Base-by-base conservation (phyloP, 1,140 invertebrate genomes). In the Bombus terrestris region DNA sequence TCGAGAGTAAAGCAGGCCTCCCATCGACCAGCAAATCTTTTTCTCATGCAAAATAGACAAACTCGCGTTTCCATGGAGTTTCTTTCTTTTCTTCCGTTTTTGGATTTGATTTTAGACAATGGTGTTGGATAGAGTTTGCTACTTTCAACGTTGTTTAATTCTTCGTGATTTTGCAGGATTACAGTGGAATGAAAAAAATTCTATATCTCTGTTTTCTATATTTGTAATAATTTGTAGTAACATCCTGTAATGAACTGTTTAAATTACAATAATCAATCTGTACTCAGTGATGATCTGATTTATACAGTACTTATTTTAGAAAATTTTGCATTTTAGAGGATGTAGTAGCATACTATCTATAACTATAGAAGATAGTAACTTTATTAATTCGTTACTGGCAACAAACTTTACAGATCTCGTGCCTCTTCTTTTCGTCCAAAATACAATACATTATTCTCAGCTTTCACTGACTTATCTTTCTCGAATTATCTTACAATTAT, bases 21-120 rank as follows among this genome's bases (percentile, higher is more conserved):
- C 22, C 10, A 25, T 41, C 62, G 25, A 69, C 32, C 32, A 28
- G 57, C 6, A 62, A 82, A 78, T 79, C 75, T 85, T 86, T 86
- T 89, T 83, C 87, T 72, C 43, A 89, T 89, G 88, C 75, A 89
- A 89, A 89, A 39, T 41, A 80, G 79, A 35, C 25, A 37, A 53
- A 35, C 53, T 59, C 22, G n/a, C 64, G 59, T 78, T 66, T 53
- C n/a, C 39, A 37, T 4, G 4, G 9, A 28, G 37, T n/a, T 2
- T 43, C 9, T 37, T 22, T n/a, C 5, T 1, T 25, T 73, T 43
- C 28, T 0, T 71, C 4, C 18, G 28, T 37, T 25, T 80, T 35
- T 18, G 10, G 25, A 32, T 8, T 43, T 13, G 41, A 81, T 72
- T 43, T 62, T 12, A 62, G 4, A 13, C 4, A 12, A 12, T 9